Evolutionary conservation across 30 jellyfish, hydroid and myxozoan species (phyloP).

Genomic region (Turritopsis dohrnii): DNA sequence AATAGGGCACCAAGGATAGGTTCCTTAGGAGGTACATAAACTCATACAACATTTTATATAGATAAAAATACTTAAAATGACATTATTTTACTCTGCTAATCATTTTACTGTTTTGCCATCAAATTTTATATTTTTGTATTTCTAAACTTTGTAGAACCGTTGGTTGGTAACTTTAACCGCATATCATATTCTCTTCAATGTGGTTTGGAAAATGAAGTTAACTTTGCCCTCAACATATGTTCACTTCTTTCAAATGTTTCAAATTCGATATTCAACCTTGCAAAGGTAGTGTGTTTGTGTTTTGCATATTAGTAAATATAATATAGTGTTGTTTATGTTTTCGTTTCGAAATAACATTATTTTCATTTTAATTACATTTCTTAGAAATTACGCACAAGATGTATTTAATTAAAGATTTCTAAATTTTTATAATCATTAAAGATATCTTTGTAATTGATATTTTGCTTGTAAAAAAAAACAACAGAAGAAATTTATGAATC

Average conservation of each 20-base stretch:
- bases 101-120: background rate
- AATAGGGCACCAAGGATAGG: slow-evolving; percentile 32
- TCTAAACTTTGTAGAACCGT: slow-evolving; percentile 68
- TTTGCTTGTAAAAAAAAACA: background rate
- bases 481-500: background rate
- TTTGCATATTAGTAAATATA: too few species aligned
- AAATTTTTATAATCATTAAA: background rate
- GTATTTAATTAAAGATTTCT: background rate
- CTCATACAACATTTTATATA: background rate
- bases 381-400: background rate
- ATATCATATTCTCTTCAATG: slow-evolving; percentile 60
- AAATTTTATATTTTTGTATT: background rate
- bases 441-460: background rate
- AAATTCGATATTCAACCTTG: slow-evolving; percentile 82
- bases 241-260: slow-evolving; percentile 79
- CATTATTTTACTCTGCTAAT: background rate
- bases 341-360: background rate
- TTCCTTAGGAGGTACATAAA: slow-evolving; percentile 57
- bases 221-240: slow-evolving; percentile 85
- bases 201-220: slow-evolving; percentile 86
- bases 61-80: background rate
- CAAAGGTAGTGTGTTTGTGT: slow-evolving; percentile 46
- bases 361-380: background rate
- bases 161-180: slow-evolving; percentile 65
- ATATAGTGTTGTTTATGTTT: background rate